A percentile compares a stretch with the other conserved stretches of the same genome.
Evolutionary conservation across 2,888 invertebrate species (phyloP).

Genomic region (Dicranocentrus wangi): DNA sequence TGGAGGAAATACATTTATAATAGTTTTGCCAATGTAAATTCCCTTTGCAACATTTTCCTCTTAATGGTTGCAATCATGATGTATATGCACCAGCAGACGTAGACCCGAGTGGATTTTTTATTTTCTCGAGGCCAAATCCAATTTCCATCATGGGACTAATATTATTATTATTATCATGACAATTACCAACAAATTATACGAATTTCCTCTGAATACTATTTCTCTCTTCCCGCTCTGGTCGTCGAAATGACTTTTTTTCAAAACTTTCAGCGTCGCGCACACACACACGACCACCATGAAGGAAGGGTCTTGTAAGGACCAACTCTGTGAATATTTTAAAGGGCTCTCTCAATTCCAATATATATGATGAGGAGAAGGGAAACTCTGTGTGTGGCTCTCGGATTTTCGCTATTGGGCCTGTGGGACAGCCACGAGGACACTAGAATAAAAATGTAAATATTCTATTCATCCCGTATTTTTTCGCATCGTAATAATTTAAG

Average conservation of each 20-base stretch:
- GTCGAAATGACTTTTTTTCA: constrained; percentile 12
- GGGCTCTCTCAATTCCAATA: constrained; percentile 9
- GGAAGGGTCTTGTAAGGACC: constrained; percentile 39
- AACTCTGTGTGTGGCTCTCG: constrained; percentile 49
- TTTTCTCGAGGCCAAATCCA: constrained; percentile 64
- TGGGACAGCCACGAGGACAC: constrained; percentile 49
- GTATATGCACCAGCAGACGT: background rate
- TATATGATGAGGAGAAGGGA: background rate
- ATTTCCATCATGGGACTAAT: constrained; percentile 65
- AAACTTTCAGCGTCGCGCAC: too few relatives aligned
- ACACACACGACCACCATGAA: constrained; percentile 60
- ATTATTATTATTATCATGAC: constrained; percentile 65
- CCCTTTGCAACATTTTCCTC: constrained; percentile 22
- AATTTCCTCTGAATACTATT: too few relatives aligned
- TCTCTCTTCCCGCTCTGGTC: constrained; percentile 25
- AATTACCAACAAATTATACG: constrained; percentile 65
- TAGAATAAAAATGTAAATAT: constrained; percentile 10
- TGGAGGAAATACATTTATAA: constrained; percentile 51
- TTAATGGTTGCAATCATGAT: constrained; percentile 57
- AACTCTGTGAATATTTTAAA: constrained; percentile 51
- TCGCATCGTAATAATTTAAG: constrained; percentile 33
- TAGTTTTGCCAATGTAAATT: constrained; percentile 38
- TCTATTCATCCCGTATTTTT: constrained; percentile 24
- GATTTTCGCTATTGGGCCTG: constrained; percentile 42
- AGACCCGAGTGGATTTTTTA: constrained; percentile 22